These are phyloP conservation scores for Scaptomyza cyrtandrae DNA, from an alignment of 2,888 invertebrate genomes.

Conservation along the genomic window DNA sequence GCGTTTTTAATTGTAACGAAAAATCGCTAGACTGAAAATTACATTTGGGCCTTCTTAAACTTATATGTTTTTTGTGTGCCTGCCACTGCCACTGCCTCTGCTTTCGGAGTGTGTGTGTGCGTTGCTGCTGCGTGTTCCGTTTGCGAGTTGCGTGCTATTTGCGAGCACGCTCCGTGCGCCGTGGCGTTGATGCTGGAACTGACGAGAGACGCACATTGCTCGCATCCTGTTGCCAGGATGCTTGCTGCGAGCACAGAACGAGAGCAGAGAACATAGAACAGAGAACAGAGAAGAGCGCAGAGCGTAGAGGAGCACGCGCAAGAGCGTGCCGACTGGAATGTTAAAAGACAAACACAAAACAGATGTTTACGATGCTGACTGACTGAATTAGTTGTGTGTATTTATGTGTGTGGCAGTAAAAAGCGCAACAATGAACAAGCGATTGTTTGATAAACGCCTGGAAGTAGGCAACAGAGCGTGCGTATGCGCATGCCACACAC, in stretches of 20 bases:
- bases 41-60: constrained; percentile 25
- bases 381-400: constrained; percentile 4
- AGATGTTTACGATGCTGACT: constrained; percentile 62
- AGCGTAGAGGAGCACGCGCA: constrained; percentile 4
- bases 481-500: constrained; percentile 64
- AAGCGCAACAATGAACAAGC: constrained; percentile 72
- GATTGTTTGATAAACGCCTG: constrained; percentile 57
- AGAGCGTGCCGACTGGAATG: constrained; percentile 54
- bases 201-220: constrained; percentile 26
- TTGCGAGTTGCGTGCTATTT: constrained; percentile 22
- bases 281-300: background rate
- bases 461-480: constrained; percentile 69
- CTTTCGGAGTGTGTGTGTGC: constrained; percentile 40
- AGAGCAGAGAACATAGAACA: constrained; percentile 3
- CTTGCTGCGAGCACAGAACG: constrained; percentile 19
- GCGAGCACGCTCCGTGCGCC: constrained; percentile 63
- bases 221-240: constrained; percentile 42
- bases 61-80: constrained; percentile 1
- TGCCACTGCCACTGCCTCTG: constrained; percentile 20
- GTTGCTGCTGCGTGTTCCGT: constrained; percentile 45
- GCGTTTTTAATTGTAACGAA: constrained; percentile 43
- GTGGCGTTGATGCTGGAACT: constrained; percentile 78
- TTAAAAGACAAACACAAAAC: constrained; percentile 72
- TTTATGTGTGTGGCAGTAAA: constrained; percentile 48
- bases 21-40: constrained; percentile 40